phyloP scores from a whole-genome alignment of 2,797 vertebrate species.

The Catharus ustulatus region DNA sequence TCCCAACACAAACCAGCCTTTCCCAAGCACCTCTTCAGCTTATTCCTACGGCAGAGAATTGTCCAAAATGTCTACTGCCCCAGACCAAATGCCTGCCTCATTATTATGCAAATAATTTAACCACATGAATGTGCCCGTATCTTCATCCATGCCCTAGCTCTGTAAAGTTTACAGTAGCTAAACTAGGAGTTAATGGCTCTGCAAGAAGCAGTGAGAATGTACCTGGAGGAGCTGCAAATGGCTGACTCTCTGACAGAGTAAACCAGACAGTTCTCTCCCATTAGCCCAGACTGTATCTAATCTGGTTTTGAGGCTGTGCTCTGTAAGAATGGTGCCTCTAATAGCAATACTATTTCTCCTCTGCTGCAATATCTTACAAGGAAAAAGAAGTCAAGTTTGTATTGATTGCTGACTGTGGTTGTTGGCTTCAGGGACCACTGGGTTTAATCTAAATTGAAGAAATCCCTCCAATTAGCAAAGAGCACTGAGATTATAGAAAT shows the following conservation, averaged over 20 bases:
- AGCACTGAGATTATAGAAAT: not conserved
- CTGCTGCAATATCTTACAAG: not conserved
- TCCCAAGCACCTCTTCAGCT: not conserved
- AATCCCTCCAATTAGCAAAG: conserved; percentile 1
- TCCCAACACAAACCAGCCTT: not conserved
- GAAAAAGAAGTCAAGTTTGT: not conserved
- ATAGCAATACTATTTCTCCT: not conserved
- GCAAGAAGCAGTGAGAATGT: not conserved
- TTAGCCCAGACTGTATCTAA: not conserved
- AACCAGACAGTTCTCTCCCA: not conserved
- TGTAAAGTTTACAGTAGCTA: not conserved
- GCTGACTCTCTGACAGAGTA: not conserved
- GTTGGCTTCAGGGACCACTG: not conserved
- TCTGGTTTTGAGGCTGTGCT: not conserved
- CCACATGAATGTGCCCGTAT: not conserved
- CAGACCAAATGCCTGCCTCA: not conserved
- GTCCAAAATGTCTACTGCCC: not conserved
- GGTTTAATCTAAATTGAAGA: not conserved
- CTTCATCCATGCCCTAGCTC: not conserved
- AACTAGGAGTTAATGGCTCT: not conserved
- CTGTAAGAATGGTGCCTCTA: not conserved
- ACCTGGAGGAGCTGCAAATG: not conserved
- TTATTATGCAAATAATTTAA: not conserved
- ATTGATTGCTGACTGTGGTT: not conserved
- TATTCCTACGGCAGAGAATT: not conserved